These are phyloP conservation scores for Argyresthia albistria DNA, from an alignment of 2,888 invertebrate genomes.

Conservation along the genomic window DNA sequence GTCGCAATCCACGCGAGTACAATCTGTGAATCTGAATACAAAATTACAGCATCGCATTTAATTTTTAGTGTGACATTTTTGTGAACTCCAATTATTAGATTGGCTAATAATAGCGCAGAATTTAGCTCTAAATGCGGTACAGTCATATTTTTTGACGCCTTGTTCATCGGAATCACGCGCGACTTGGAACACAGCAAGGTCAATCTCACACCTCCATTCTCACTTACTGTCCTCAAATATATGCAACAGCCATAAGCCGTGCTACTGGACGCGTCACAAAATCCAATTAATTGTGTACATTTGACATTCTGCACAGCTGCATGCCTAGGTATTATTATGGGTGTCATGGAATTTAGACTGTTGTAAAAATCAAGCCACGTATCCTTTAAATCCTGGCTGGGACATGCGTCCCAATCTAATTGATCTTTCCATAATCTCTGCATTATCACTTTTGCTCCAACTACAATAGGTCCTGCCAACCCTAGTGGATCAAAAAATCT, in stretches of 20 bases:
- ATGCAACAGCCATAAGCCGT: constrained; percentile 13
- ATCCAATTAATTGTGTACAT: constrained; percentile 8
- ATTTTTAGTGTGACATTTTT: constrained; percentile 7
- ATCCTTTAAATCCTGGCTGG: constrained; percentile 2
- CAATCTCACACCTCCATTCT: constrained; percentile 7
- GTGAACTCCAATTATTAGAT: constrained; percentile 7
- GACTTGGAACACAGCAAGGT: constrained; percentile 13
- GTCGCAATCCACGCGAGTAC: constrained; percentile 14
- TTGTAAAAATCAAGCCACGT: constrained; percentile 8
- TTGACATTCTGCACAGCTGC: neutral
- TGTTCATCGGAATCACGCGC: constrained; percentile 8
- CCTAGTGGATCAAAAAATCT: constrained; percentile 12
- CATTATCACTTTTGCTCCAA: constrained; percentile 10
- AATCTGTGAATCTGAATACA: constrained; percentile 15
- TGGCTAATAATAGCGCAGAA: constrained; percentile 11
- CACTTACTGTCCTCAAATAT: constrained; percentile 8
- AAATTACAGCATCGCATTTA: constrained; percentile 6
- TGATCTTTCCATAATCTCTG: constrained; percentile 9
- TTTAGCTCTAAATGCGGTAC: constrained; percentile 13
- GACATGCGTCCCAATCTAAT: constrained; percentile 8
- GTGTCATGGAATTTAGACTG: constrained; percentile 7
- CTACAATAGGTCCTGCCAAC: constrained; percentile 9
- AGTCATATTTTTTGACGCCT: constrained; percentile 5
- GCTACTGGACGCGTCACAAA: constrained; percentile 10
- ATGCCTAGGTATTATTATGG: constrained; percentile 5